Evolutionary conservation across 2,113 vertebrate genomes (phyloP).

Genomic region (Sinosuthora webbiana): DNA sequence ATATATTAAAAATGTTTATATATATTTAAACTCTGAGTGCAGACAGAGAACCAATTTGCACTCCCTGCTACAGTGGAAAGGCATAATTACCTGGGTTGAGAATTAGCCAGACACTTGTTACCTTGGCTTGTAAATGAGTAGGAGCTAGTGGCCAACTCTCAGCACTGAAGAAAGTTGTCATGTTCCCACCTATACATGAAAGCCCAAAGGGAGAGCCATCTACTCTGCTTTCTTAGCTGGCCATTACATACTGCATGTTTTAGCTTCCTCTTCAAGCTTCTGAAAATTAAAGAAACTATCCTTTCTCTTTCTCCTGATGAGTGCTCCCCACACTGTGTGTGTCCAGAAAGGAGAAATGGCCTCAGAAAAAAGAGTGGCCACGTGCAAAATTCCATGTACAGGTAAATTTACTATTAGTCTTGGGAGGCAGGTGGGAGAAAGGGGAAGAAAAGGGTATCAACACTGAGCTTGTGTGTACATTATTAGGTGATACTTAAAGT

Average conservation of each 20-base stretch:
- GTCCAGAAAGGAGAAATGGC: background rate
- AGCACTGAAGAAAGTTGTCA: background rate
- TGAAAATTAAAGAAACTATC: background rate
- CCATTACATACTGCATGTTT: background rate
- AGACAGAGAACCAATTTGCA: background rate
- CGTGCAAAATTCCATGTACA: background rate
- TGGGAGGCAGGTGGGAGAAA: background rate
- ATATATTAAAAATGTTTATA: background rate
- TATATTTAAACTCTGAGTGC: background rate
- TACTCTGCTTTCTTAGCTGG: background rate
- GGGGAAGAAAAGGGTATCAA: background rate
- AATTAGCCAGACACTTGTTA: background rate
- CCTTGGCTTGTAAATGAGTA: background rate
- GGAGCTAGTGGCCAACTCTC: background rate
- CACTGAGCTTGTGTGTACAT: background rate
- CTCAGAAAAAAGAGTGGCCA: background rate
- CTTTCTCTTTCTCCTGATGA: background rate
- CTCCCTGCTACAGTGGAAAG: background rate
- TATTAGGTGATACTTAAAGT: background rate
- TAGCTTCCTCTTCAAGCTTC: background rate
- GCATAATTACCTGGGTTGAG: background rate
- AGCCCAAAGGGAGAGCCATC: background rate
- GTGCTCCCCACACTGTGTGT: fast-evolving
- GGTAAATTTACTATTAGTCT: background rate
- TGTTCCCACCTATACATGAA: fast-evolving